Evolutionary conservation across 2,113 vertebrate genomes (phyloP), one percentile per base, ranked within the genome.

Genomic region (Rissa tridactyla): DNA sequence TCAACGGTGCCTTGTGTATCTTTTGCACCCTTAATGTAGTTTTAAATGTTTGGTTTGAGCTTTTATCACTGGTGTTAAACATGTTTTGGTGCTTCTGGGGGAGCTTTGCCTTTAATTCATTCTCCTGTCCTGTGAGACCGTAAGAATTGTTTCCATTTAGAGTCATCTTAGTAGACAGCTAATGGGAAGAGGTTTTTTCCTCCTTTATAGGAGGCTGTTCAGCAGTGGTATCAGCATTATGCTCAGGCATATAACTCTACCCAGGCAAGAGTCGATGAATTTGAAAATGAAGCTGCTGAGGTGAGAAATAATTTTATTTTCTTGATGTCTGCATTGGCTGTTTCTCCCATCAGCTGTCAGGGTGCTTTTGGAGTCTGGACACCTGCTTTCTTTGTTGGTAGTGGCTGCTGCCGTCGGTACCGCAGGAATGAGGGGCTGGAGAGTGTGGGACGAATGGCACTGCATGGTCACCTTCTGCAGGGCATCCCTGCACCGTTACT

Each of bases 201-300:
- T 64, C 75, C 91, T 32, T 75, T 88, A 19, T 81, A 98, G 98
- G 98, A 98, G 92, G 98, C 97, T 97, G 97, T 97, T 95, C 98
- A 98, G 97, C 98, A 98, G 80, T 98, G 98, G 98, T 99, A 98
- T 97, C 98, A 99, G 88, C 98, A 98, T 71, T 99, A 97, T 94
- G 97, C 97, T 90, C 98, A 99, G 97, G 95, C 96, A 30, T 98
- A 97, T 88, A 96, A 86, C 89, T 93, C 96, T 55, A 78, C 98
- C 96, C 98, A 98, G 86, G 90, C 85, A 69, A 96, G 97, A 58
- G 91, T 83, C 13, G 80, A 81, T 40, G 98, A 98, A 61, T 98
- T 98, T 97, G 98, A 87, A 92, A 98, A 97, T 88, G 98, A 98
- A 92, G 97, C 97, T 89, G 94, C 98, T 79, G 98, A 99, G 98